These are phyloP conservation scores for Lycophotia porphyrea DNA, from an alignment of 2,888 invertebrate species.

Conservation along the genomic window DNA sequence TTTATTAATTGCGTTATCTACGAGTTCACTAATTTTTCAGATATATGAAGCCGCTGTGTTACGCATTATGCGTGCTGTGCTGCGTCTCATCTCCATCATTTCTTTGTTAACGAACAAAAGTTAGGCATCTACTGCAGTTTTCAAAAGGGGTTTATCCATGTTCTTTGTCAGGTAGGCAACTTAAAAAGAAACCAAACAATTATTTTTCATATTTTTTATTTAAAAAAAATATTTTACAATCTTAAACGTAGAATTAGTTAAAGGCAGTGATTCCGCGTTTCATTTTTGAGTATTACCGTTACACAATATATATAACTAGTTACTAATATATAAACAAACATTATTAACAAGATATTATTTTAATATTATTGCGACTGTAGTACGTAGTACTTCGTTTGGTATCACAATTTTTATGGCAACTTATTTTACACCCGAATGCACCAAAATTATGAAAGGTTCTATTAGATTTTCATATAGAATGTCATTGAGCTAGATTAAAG, in stretches of 20 bases:
- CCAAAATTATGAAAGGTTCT: conserved; percentile 44
- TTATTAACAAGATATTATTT: conserved; percentile 67
- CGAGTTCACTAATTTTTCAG: not conserved
- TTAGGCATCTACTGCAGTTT: not conserved
- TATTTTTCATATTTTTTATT: conserved; percentile 68
- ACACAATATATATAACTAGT: conserved; percentile 66
- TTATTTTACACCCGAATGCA: conserved; percentile 65
- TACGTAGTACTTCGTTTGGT: conserved; percentile 80
- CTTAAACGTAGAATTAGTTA: conserved; percentile 85
- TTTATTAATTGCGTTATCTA: not conserved
- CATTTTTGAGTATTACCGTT: conserved; percentile 85
- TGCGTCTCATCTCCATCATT: not conserved
- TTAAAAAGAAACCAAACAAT: conserved; percentile 9
- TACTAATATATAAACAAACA: conserved; percentile 67
- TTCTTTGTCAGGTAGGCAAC: not conserved
- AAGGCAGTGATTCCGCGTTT: conserved; percentile 86
- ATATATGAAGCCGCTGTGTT: not conserved
- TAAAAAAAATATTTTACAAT: conserved; percentile 77
- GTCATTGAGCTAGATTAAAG: not conserved
- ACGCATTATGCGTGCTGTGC: not conserved
- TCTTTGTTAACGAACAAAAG: not conserved
- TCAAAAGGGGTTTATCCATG: not conserved
- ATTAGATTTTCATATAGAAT: not conserved
- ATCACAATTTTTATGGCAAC: conserved; percentile 88
- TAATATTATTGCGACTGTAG: conserved; percentile 66